A percentile compares a stretch with the other conserved stretches of the same genome.
Evolutionary conservation across 2,797 vertebrate species (phyloP).

Genomic region (Microctenopoma stevenorrisi): DNA sequence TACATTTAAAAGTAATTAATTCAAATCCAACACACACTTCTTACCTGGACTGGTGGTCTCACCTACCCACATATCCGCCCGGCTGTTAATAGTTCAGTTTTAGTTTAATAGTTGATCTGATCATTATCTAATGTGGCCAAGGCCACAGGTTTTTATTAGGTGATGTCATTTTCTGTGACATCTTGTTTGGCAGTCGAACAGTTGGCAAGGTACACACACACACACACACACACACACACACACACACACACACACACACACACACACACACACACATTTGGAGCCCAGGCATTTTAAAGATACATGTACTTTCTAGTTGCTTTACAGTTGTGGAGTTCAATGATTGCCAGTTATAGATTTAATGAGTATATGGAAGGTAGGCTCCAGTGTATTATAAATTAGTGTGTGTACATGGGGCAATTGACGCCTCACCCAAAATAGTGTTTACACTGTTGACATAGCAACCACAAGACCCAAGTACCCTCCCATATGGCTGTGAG

Average conservation of each 20-base stretch:
- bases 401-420: neutral
- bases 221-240: neutral
- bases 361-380: constrained; percentile 36
- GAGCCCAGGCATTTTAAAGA: constrained; percentile 50
- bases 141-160: constrained; percentile 62
- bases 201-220: constrained; percentile 26
- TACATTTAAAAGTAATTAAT: constrained; percentile 28
- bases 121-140: constrained; percentile 49
- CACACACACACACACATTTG: constrained; percentile 2
- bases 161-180: constrained; percentile 74
- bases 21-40: constrained; percentile 26
- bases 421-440: constrained; percentile 64
- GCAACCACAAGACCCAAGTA: constrained; percentile 51
- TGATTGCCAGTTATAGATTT: constrained; percentile 56
- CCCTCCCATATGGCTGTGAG: constrained; percentile 1
- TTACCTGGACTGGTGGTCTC: constrained; percentile 48
- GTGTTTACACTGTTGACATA: constrained; percentile 67
- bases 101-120: constrained; percentile 59
- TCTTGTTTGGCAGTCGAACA: constrained; percentile 59
- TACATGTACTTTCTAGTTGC: constrained; percentile 55
- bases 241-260: neutral
- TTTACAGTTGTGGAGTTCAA: constrained; percentile 53
- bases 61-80: constrained; percentile 34
- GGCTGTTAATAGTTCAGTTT: constrained; percentile 67
- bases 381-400: constrained; percentile 53